Evolutionary conservation across 2,797 vertebrate genomes (phyloP), one percentile per base, ranked within the genome.

Genomic region (Phoebastria nigripes): DNA sequence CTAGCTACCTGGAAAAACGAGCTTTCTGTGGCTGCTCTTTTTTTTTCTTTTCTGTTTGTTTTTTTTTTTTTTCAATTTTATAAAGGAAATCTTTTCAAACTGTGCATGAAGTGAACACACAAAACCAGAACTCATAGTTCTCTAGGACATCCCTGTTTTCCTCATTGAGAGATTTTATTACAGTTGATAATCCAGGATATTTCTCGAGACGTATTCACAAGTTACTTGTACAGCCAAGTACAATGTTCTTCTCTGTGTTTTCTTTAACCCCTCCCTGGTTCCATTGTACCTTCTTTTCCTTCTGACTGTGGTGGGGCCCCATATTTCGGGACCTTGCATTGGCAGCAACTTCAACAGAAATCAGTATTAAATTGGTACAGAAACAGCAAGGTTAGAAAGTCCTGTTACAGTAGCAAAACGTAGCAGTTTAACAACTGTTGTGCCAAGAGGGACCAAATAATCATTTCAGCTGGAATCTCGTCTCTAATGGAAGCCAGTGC

Each of bases 131-230:
- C 80, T 91, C 2, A 0, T 49, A 83, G 93, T 85, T 97, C 77
- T 91, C 51, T 78, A 91, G 82, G 79, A 95, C 79, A 92, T 87
- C 91, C 84, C 94, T 94, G 96, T 97, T 97, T 97, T 96, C 94
- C 94, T 97, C 93, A 95, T 91, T 90, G 94, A 84, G 77, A 88
- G 85, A 73, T 90, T 97, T 97, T 97, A 94, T 97, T 97, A 88
- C 92, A 82, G 69, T 84, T 94, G 95, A 90, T 96, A 96, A 97
- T 97, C 88, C 82, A 92, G 93, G 91, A 96, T 74, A 91, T 96
- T 97, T 97, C 94, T 96, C 4, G n/a, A 93, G 90, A 94, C 70
- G 44, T 76, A 81, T 96, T 96, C 80, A 66, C 39, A 80, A 54
- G 67, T 93, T 94, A 81, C 82, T 94, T 96, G 82, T 96, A 85